Conservation (phyloP, 2,797 vertebrate species). For the Semaprochilodus insignis region DNA sequence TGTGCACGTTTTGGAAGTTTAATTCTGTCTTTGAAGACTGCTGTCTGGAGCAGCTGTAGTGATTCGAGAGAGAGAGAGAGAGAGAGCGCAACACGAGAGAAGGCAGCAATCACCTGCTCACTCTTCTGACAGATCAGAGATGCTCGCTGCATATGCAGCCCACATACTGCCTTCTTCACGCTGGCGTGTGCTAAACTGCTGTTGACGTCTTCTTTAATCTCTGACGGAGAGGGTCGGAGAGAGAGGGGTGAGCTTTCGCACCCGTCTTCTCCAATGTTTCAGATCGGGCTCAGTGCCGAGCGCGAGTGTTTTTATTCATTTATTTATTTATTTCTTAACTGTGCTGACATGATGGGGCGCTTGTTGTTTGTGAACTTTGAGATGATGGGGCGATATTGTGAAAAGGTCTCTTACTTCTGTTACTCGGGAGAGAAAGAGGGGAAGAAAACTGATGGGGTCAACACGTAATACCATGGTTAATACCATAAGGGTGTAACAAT, state of each 20-base stretch:
- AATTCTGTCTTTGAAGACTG: conserved; percentile 16
- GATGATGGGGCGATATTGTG: conserved; percentile 29
- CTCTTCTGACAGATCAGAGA: conserved; percentile 77
- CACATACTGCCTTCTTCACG: conserved; percentile 71
- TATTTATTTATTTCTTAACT: neutral
- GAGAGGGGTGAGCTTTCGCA: conserved; percentile 62
- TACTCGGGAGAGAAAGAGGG: neutral
- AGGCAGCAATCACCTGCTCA: conserved; percentile 74
- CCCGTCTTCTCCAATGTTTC: conserved; percentile 72
- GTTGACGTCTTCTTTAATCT: conserved; percentile 83
- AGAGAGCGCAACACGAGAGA: conserved; percentile 26
- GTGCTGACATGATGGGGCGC: conserved; percentile 51
- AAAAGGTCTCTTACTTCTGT: neutral
- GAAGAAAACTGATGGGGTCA: neutral
- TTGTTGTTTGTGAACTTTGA: conserved; percentile 42
- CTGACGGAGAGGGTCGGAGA: conserved; percentile 68
- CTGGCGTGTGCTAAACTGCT: conserved; percentile 77
- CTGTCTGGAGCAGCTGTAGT: conserved; percentile 7
- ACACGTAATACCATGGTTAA: no score
- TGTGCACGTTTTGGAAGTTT: conserved; percentile 14
- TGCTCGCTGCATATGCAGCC: conserved; percentile 68
- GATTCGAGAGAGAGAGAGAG: conserved; percentile 34
- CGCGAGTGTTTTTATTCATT: conserved; percentile 32
- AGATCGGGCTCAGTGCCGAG: conserved; percentile 61
- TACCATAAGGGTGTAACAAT: no score